Conservation (phyloP, 1,140 invertebrate genomes). For the Cryptotermes secundus region DNA sequence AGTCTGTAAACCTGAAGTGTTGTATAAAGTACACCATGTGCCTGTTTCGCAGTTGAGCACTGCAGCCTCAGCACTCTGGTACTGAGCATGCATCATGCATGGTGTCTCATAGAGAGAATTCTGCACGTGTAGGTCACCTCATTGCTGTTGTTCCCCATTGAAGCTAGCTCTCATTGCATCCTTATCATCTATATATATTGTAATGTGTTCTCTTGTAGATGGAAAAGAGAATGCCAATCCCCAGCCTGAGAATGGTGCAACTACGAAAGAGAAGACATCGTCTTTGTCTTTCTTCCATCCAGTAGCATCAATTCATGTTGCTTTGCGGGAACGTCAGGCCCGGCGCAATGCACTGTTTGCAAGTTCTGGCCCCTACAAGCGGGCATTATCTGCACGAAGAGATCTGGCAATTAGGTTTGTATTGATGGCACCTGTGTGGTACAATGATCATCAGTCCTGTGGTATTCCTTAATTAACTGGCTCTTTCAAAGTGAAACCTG, state of each 20-base stretch:
- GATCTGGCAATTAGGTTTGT: slow-evolving; percentile 56
- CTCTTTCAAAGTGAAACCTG: neutral
- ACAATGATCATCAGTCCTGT: neutral
- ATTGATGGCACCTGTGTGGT: neutral
- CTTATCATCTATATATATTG: neutral
- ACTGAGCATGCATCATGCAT: too few relatives aligned
- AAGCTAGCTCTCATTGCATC: too few relatives aligned
- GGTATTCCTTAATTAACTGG: neutral
- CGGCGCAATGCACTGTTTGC: slow-evolving; percentile 50
- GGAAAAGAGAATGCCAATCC: neutral
- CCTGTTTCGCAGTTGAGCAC: too few relatives aligned
- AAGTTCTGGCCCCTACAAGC: slow-evolving; percentile 52
- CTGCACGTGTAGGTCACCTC: too few relatives aligned
- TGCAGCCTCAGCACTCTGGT: too few relatives aligned
- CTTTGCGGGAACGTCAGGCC: slow-evolving; percentile 46
- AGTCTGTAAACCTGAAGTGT: too few relatives aligned
- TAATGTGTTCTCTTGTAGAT: neutral
- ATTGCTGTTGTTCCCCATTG: too few relatives aligned
- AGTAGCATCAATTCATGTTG: slow-evolving; percentile 62
- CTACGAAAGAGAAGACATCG: neutral
- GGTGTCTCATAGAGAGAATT: too few relatives aligned
- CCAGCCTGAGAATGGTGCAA: neutral
- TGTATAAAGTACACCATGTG: too few relatives aligned
- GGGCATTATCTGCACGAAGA: slow-evolving; percentile 63
- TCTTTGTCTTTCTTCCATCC: slow-evolving; percentile 48